These are phyloP conservation scores for Leptinotarsa defecta DNA, from an alignment of 1,140 invertebrate genomes.

Conservation along the genomic window DNA sequence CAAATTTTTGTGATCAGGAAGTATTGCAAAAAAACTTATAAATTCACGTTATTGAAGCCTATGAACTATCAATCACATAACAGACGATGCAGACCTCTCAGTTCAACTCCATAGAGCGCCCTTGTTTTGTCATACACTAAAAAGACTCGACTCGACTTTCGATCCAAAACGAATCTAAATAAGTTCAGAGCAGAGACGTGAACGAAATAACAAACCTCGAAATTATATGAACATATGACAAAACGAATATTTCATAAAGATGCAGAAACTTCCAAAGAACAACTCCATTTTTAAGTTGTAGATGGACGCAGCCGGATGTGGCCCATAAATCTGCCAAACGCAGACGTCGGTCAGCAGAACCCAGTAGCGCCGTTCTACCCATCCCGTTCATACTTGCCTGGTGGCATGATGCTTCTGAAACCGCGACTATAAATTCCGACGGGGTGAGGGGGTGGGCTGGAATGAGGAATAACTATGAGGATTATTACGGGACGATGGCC, in stretches of 20 bases:
- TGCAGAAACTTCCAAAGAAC: constrained; percentile 12
- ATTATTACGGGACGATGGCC: not conserved
- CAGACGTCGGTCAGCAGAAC: constrained; percentile 26
- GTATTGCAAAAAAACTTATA: too few species aligned
- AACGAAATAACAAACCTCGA: not conserved
- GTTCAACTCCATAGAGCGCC: too few species aligned
- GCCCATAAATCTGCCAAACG: constrained; percentile 29
- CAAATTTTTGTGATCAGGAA: too few species aligned
- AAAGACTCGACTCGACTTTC: too few species aligned
- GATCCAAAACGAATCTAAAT: too few species aligned
- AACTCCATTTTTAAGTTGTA: constrained; percentile 25
- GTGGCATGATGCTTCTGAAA: constrained; percentile 20
- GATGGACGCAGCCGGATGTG: constrained; percentile 20
- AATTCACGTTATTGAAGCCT: too few species aligned
- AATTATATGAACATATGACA: not conserved
- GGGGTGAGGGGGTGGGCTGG: not conserved
- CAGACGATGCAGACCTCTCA: too few species aligned
- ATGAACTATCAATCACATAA: too few species aligned
- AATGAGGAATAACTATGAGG: not conserved
- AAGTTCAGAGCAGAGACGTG: not conserved
- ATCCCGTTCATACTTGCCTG: constrained; percentile 9
- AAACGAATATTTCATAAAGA: constrained; percentile 22
- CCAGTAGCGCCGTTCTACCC: constrained; percentile 15
- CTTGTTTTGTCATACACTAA: too few species aligned
- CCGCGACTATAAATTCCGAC: constrained; percentile 19